Evolutionary conservation across 2,113 vertebrate genomes (phyloP), one percentile per base, ranked within the genome.

Genomic region (Oceanites oceanicus): DNA sequence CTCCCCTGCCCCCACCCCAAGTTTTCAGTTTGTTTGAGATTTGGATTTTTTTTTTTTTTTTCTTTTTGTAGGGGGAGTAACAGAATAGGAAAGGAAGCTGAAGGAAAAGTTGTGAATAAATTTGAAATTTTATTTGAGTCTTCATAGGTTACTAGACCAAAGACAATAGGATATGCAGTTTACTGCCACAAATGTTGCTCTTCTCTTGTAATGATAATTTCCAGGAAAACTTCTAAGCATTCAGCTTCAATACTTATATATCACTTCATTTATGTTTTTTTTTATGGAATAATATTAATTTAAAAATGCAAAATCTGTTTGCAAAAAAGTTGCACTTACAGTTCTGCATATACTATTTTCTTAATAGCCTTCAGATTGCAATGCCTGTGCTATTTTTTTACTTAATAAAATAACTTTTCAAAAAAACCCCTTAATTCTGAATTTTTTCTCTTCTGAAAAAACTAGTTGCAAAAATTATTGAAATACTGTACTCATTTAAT

Each of bases 321-420:
- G 2, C 11, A 50, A 73, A 81, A 50, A 16, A 11, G 8, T 0
- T 0, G 6, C 7, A 9, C 42, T 81, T 74, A 2, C 7, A 45
- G 9, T 77, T 89, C 40, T 58, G 23, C 20, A 23, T 78, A 71
- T 79, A 34, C 15, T 32, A 3, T 59, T 92, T 90, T 74, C 38
- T 71, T 66, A 36, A 19, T 7, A 56, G 3, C 8, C 3, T 56
- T 71, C 40, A 45, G 25, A 49, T 47, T 80, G 42, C 15, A n/a
- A 7, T 61, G 11, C 4, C 10, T 12, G 23, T 59, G 29, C 7
- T 44, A 7, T 15, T 71, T 86, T 81, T 70, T 19, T 11, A 21
- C 55, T 81, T 45, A 17, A n/a, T 32, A 47, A 89, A 66, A 68
- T 38, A 0, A 6, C 12, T 4, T 45, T 25, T 55, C 1, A 16